Base-by-base conservation (phyloP, 2,888 invertebrate species). In the Idaea straminata region DNA sequence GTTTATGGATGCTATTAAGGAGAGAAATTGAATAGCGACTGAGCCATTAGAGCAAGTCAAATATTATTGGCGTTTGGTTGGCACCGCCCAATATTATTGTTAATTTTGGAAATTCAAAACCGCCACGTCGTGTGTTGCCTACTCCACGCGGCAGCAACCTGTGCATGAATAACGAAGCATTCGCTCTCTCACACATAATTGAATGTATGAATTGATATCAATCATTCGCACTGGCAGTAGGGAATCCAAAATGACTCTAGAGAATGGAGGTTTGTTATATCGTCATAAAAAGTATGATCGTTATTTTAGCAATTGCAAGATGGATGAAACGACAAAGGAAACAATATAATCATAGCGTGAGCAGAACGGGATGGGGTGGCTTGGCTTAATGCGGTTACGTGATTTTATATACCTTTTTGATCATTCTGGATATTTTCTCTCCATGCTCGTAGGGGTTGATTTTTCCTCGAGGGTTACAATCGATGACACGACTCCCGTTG, bases 361-460 rank as follows among this genome's bases (percentile, higher is more conserved):
- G 47, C 47, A 47, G 47, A 47, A 47, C 25, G 34, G 34, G 59
- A 59, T 16, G 35, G 16, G 38, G 10, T 47, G 47, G 47, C 47
- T 47, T 47, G 47, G 10, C n/a, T 64, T 59, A 65, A 67, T 61
- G 34, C 62, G 63, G 35, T 64, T 35, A 68, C 34, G 35, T 35
- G 61, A 35, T 57, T 61, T 61, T 73, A 71, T 34, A 25, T 87
- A 96, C 96, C 95, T 95, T 97, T 91, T 97, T 94, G 69, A 98
- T 93, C 86, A 96, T 94, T 80, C 95, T 94, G 34, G 96, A 96
- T 78, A 98, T 97, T 89, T 96, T 97, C 83, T 97, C 97, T 13
- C 98, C 98, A 78, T 96, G 96, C 80, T 98, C 97, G 94, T 96
- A 97, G 5, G 96, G 96, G 62, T 94, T 95, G 35, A 96, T 95